Percentiles rank a stretch among this genome's conserved stretches.
Conservation (phyloP, 2,797 vertebrate genomes). For the Setipinna tenuifilis region DNA sequence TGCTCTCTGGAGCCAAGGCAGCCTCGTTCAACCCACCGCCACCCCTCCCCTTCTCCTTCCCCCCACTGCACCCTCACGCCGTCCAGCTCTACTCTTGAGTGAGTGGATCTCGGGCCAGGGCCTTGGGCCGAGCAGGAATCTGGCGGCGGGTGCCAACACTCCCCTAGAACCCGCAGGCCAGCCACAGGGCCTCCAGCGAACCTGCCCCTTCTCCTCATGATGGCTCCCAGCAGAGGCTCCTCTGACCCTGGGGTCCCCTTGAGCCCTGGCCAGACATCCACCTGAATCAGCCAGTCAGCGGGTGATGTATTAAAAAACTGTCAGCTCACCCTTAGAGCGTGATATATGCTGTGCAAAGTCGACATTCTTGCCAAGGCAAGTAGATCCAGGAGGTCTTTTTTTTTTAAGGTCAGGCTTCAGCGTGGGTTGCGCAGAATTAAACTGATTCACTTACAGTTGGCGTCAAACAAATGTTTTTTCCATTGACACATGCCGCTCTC, state of each 20-base stretch:
- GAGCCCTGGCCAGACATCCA: neutral
- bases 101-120: neutral
- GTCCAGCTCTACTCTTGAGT: neutral
- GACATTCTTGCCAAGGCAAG: neutral
- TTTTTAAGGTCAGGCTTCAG: neutral
- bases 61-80: no score
- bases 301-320: conserved; percentile 16
- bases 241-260: neutral
- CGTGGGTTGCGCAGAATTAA: neutral
- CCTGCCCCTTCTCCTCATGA: neutral
- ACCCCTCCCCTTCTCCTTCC: no score
- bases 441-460: neutral
- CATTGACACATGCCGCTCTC: conserved; percentile 2
- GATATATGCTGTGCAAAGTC: neutral
- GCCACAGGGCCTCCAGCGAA: conserved; percentile 8
- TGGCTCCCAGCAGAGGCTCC: conserved; percentile 3
- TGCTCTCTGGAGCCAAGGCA: neutral
- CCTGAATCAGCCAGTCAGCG: conserved; percentile 20
- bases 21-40: no score
- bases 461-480: conserved; percentile 1
- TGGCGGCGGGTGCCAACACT: conserved; percentile 10
- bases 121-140: neutral
- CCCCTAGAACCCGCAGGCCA: neutral
- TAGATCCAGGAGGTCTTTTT: neutral
- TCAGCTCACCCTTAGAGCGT: neutral